Base-by-base conservation (phyloP, 2,797 vertebrate genomes). In the Emys orbicularis region DNA sequence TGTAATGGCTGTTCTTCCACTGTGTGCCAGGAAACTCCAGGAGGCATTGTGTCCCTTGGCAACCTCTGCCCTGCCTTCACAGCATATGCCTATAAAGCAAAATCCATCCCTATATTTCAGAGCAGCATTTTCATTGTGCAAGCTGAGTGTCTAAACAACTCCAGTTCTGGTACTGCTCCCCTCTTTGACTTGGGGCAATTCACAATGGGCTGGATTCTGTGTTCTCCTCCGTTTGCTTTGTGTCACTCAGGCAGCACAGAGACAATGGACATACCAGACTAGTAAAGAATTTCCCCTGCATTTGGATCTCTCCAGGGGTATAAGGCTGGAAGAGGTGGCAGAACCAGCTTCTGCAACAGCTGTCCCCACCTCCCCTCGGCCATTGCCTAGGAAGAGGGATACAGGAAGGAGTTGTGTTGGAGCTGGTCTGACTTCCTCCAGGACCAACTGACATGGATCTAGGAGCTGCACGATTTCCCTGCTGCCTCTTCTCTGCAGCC, bases 61-160 rank as follows among this genome's bases (percentile, higher is more conserved):
- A 37, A 21, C 2, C 21, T 96, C 68, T 90, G 9, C 29, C 23
- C 61, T 57, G 9, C 72, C 13, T 79, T 87, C 31, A 34, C 25
- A 8, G 23, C 41, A 1, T 0, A 9, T 44, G 25, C 23, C 19
- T 76, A 54, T n/a, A 50, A 53, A 72, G 88, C 34, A 81, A 88
- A 96, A 85, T 44, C 57, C 37, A 8, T 0, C 0, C 0, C 2
- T 1, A 1, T 5, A 31, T 91, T 95, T 83, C 3, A 2, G 88
- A 79, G 50, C 1, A 29, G 21, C 25, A 87, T 5, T 91, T 3
- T 2, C 82, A 56, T 80, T 27, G 0, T 34, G 85, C 50, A 68
- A n/a, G 65, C 12, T 81, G 7, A 76, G 50, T 87, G 77, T 83
- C 23, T 89, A 41, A 80, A 56, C 65, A 90, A 79, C 11, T 88